These are phyloP conservation scores for Ibidorhyncha struthersii DNA, from an alignment of 2,113 vertebrate species.

Conservation along the genomic window DNA sequence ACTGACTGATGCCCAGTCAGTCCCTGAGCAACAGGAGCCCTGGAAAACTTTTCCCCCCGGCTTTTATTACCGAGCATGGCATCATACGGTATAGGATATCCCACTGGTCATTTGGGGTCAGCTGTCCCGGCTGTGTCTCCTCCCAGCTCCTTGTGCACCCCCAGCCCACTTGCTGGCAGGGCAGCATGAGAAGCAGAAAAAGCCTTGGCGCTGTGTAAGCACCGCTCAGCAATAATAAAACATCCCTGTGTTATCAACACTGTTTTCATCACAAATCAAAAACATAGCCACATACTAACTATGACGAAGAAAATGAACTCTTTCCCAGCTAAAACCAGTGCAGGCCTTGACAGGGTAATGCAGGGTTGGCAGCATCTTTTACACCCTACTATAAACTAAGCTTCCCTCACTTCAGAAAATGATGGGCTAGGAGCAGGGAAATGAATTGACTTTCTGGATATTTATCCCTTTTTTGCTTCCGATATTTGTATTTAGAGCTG, in stretches of 20 bases:
- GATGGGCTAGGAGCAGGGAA: neutral
- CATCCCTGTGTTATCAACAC: neutral
- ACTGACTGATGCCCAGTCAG: accelerated
- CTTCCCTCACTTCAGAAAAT: neutral
- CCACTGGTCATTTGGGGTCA: neutral
- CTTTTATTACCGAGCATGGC: neutral
- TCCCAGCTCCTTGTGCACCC: neutral
- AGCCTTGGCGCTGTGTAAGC: neutral
- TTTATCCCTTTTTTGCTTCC: neutral
- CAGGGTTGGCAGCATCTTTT: neutral
- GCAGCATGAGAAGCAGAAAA: neutral
- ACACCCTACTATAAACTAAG: neutral
- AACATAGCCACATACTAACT: neutral
- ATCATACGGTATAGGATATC: neutral
- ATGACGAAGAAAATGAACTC: neutral
- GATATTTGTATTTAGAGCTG: neutral
- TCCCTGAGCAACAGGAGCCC: accelerated
- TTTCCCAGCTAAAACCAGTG: neutral
- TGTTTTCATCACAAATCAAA: neutral
- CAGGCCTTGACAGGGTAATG: neutral
- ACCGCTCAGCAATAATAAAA: neutral
- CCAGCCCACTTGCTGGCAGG: neutral
- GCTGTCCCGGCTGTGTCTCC: neutral
- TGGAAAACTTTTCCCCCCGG: neutral
- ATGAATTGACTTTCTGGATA: neutral